These are phyloP conservation scores for Mythimna ferrago DNA, from an alignment of 2,888 invertebrate genomes.

Conservation along the genomic window DNA sequence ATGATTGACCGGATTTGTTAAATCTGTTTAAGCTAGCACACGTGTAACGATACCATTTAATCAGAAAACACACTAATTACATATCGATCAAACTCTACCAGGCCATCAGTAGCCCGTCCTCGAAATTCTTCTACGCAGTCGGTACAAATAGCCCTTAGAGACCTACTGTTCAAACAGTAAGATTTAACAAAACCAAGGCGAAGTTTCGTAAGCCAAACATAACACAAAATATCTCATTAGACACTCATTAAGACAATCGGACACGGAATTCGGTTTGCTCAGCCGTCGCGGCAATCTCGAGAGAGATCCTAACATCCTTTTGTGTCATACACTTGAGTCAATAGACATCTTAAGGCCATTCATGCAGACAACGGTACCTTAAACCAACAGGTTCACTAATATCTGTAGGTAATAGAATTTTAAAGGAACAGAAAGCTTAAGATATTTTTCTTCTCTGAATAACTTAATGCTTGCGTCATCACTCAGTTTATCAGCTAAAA, in stretches of 20 bases:
- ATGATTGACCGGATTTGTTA: slow-evolving; percentile 12
- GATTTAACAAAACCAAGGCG: slow-evolving; percentile 60
- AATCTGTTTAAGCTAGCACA: slow-evolving; percentile 5
- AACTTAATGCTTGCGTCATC: slow-evolving; percentile 2
- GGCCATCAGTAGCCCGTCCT: slow-evolving; percentile 12
- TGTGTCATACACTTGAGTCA: slow-evolving; percentile 81
- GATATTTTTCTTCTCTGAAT: not conserved
- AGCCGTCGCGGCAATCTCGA: slow-evolving; percentile 79
- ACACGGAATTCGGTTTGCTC: slow-evolving; percentile 82
- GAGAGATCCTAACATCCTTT: slow-evolving; percentile 82
- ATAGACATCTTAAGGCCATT: slow-evolving; percentile 74
- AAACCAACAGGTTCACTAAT: slow-evolving; percentile 39
- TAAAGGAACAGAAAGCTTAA: slow-evolving; percentile 27
- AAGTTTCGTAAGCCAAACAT: slow-evolving; percentile 71
- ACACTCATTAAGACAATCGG: slow-evolving; percentile 77
- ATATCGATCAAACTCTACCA: slow-evolving; percentile 22
- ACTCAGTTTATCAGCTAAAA: not conserved
- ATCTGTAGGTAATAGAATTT: slow-evolving; percentile 33
- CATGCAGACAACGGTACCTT: slow-evolving; percentile 58
- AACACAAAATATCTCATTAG: slow-evolving; percentile 79
- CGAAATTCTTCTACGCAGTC: slow-evolving; percentile 36
- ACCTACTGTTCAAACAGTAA: slow-evolving; percentile 58
- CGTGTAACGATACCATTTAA: slow-evolving; percentile 13
- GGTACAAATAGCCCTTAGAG: slow-evolving; percentile 18
- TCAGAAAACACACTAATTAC: slow-evolving; percentile 22